These are phyloP conservation scores for Leucophenga varia DNA, from an alignment of 1,140 invertebrate genomes.

Conservation along the genomic window DNA sequence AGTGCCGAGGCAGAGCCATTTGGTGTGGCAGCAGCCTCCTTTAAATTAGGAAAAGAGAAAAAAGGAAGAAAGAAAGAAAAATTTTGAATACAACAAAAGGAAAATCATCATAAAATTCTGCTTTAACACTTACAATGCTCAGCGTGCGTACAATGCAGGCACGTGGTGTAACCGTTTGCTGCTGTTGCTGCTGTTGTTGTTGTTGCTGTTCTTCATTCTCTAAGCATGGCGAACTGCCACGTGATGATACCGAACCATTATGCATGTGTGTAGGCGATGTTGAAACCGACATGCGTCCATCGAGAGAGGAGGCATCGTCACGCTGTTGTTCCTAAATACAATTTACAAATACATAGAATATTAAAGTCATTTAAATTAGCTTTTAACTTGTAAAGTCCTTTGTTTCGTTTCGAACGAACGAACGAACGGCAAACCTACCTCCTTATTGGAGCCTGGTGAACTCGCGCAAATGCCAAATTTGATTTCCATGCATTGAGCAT, in stretches of 20 bases:
- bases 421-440: conserved; percentile 23
- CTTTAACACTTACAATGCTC: conserved; percentile 60
- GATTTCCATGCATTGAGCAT: conserved; percentile 41
- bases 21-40: conserved; percentile 33
- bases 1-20: conserved; percentile 30
- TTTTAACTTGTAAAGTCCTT: not conserved
- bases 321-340: conserved; percentile 36
- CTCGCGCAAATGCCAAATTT: conserved; percentile 44
- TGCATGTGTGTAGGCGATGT: conserved; percentile 37
- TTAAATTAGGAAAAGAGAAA: not conserved
- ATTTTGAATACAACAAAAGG: not conserved
- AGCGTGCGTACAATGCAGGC: conserved; percentile 61
- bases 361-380: not conserved
- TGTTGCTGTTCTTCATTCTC: conserved; percentile 31
- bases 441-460: conserved; percentile 31
- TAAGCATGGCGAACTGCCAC: conserved; percentile 46
- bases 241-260: conserved; percentile 45
- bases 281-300: conserved; percentile 42
- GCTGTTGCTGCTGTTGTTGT: conserved; percentile 6
- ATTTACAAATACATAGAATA: no score
- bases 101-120: not conserved
- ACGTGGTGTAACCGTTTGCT: conserved; percentile 26
- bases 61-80: not conserved
- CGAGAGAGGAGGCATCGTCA: conserved; percentile 41
- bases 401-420: not conserved